Evolutionary conservation across 2,797 vertebrate species (phyloP), one percentile per base, ranked within the genome.

Genomic region (Spea hammondii): DNA sequence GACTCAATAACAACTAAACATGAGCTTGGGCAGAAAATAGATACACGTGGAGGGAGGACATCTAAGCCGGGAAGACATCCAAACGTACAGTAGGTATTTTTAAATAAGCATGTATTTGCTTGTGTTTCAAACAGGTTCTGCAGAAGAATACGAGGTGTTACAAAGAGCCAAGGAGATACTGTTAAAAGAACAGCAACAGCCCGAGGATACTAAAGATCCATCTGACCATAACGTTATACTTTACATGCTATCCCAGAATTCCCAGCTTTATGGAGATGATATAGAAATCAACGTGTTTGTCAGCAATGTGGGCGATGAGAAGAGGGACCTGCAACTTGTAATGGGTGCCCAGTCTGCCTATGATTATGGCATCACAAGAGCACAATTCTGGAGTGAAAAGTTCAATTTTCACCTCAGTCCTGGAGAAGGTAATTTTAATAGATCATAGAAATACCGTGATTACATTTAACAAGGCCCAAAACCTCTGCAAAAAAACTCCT

Each of bases 261-360:
- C 83, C 51, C 83, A 89, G 0, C 50, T 82, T 1, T 84, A 89
- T 9, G 86, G 93, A 12, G 64, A 89, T 51, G 89, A 94, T 0
- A 76, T 91, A 11, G 74, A 11, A 0, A 12, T 94, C 78, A 88
- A 82, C 0, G 83, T 94, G 77, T 60, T 74, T 5, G 47, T 95
- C 71, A 51, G 44, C 72, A 94, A 91, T 54, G 6, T 78, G 11
- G 84, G 73, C 8, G 45, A 11, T 0, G 44, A 12, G 6, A 48
- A 88, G 76, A 90, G 85, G 80, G 14, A 2, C 0, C 79, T 92
- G 73, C 69, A 83, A 6, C 60, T 96, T 77, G 79, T 76, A 50
- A 65, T 90, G 55, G 88, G 81, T 1, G 84, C 86, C 47, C 91
- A 95, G 82, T 87, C 91, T 32, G 84, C 94, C 55, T 84, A 54